These are phyloP conservation scores for Poecilus cupreus DNA, from an alignment of 2,888 invertebrate genomes.

Conservation along the genomic window DNA sequence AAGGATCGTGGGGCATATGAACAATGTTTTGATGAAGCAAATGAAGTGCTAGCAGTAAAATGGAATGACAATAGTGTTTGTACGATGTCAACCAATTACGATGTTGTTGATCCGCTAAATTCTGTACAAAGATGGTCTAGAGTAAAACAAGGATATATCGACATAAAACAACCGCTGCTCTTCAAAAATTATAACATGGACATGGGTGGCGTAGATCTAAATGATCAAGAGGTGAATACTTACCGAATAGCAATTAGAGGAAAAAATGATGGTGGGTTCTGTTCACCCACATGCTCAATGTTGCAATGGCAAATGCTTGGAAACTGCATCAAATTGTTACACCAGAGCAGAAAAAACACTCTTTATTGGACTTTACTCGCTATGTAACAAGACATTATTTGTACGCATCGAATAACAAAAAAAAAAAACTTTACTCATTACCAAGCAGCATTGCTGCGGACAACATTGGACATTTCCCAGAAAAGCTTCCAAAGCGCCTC, in stretches of 20 bases:
- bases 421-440: background rate
- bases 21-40: conserved; percentile 54
- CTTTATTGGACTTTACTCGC: conserved; percentile 48
- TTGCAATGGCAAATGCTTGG: conserved; percentile 54
- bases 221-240: conserved; percentile 47
- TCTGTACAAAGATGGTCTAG: conserved; percentile 56
- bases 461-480: conserved; percentile 48
- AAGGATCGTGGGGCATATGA: conserved; percentile 58
- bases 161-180: conserved; percentile 34
- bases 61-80: conserved; percentile 64
- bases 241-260: no score
- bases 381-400: conserved; percentile 35
- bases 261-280: conserved; percentile 57
- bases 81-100: conserved; percentile 60
- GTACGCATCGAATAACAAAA: conserved; percentile 39
- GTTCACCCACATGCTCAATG: conserved; percentile 53
- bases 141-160: conserved; percentile 18
- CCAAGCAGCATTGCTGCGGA: conserved; percentile 6
- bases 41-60: conserved; percentile 61
- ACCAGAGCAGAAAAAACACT: conserved; percentile 12
- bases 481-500: conserved; percentile 51
- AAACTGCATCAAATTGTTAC: background rate
- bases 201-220: conserved; percentile 59
- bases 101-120: conserved; percentile 52
- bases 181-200: conserved; percentile 48